These are phyloP conservation scores for Caiman crocodilus DNA, from an alignment of 2,797 vertebrate genomes.

Conservation along the genomic window DNA sequence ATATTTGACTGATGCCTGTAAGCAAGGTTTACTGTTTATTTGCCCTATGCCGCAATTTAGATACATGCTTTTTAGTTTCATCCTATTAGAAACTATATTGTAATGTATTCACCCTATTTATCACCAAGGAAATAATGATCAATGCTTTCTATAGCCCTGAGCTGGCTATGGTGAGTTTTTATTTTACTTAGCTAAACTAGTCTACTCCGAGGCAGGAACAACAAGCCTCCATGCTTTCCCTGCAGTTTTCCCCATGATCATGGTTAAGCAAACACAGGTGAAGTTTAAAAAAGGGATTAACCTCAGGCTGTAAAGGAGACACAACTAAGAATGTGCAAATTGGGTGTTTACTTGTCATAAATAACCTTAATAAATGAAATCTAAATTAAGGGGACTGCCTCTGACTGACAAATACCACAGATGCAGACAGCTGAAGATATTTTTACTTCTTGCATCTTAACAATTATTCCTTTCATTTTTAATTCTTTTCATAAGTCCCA, in stretches of 20 bases:
- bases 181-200: neutral
- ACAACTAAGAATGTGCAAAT: neutral
- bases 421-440: neutral
- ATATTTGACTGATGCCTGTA: accelerated
- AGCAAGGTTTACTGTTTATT: neutral
- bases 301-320: neutral
- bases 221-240: neutral
- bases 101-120: neutral
- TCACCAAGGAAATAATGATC: neutral
- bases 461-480: slow-evolving; percentile 21
- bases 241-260: neutral
- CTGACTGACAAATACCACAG: neutral
- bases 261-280: neutral
- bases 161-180: neutral
- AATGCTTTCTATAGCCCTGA: neutral
- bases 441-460: neutral
- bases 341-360: neutral
- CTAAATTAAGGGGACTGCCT: neutral
- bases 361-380: neutral
- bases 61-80: neutral
- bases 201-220: neutral
- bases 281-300: neutral
- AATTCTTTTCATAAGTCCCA: neutral
- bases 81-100: neutral
- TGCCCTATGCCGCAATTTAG: neutral